Base-by-base conservation (phyloP, 2,888 invertebrate genomes). In the Drosophila helvetica region DNA sequence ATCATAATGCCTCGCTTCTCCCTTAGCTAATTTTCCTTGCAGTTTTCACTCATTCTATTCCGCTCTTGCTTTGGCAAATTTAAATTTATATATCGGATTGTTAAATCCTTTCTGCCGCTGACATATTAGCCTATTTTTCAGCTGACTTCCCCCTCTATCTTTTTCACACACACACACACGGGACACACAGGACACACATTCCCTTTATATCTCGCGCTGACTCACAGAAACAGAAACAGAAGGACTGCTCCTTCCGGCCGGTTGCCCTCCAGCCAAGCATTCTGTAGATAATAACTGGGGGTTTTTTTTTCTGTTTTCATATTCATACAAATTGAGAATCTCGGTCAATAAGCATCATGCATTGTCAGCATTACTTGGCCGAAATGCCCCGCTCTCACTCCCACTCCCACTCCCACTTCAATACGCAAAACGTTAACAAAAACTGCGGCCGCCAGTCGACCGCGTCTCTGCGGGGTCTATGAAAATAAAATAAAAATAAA, bases 301-400 rank as follows among this genome's bases (percentile, higher is more conserved):
- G 2, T 38, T 33, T 33, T 15, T 15, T 38, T 65, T 62, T 33
- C 12, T n/a, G 65, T 60, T 27, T 75, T 56, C 53, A 58, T 69
- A 63, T 74, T 46, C 73, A 74, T 74, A 67, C 56, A 79, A 79
- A 72, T 77, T 70, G 63, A 47, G 67, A 81, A 78, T 79, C 74
- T 81, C 78, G 78, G 81, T 84, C 85, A 84, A 84, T 76, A 76
- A 78, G 68, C 79, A 81, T 71, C 67, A 70, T 66, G 69, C 69
- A 70, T 66, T 65, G 65, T 64, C 61, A 64, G 75, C 50, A 52
- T 66, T 54, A 27, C 19, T 25, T 46, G 12, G 46, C 57, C 30
- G n/a, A 46, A 52, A 43, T 64, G 17, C 15, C 18, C 64, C 58
- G 1, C 30, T 27, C n/a, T 58, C 50, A 51, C 50, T 48, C 47